Conservation (phyloP, 2,888 invertebrate genomes). For the Dicranocentrus wangi region DNA sequence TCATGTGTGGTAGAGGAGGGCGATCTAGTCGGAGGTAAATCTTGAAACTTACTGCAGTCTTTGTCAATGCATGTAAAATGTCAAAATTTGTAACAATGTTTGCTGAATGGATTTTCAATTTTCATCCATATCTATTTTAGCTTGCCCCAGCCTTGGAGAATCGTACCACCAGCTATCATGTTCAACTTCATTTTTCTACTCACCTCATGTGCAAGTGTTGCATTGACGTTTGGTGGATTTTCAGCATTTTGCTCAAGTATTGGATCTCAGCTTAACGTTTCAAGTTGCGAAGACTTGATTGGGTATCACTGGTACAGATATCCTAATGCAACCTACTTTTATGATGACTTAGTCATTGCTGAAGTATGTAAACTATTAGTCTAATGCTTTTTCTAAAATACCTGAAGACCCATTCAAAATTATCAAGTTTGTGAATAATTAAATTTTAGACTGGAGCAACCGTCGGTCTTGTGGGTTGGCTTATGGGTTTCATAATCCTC, state of each 20-base stretch:
- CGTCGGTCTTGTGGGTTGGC: constrained; percentile 70
- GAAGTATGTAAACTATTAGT: constrained; percentile 55
- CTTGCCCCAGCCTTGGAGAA: constrained; percentile 72
- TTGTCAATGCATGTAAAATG: no score
- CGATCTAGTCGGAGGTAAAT: constrained; percentile 67
- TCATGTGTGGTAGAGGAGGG: constrained; percentile 72
- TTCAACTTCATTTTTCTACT: constrained; percentile 71
- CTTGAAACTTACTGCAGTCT: no score
- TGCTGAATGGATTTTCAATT: no score
- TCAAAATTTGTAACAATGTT: no score
- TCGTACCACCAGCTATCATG: constrained; percentile 71
- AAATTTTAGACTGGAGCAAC: constrained; percentile 71
- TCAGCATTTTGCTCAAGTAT: constrained; percentile 69
- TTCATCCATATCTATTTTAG: no score
- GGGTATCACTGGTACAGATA: constrained; percentile 67
- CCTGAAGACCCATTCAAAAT: background rate
- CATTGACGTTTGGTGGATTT: constrained; percentile 70
- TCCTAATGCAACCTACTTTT: constrained; percentile 68
- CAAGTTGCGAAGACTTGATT: constrained; percentile 70
- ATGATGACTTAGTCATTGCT: constrained; percentile 71
- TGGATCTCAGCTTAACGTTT: constrained; percentile 67
- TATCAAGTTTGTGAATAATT: no score
- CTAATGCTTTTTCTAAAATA: background rate
- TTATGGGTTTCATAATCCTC: constrained; percentile 69
- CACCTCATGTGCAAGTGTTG: constrained; percentile 69